These are phyloP conservation scores for Arenaria interpres DNA, from an alignment of 2,113 vertebrate species.

Conservation along the genomic window DNA sequence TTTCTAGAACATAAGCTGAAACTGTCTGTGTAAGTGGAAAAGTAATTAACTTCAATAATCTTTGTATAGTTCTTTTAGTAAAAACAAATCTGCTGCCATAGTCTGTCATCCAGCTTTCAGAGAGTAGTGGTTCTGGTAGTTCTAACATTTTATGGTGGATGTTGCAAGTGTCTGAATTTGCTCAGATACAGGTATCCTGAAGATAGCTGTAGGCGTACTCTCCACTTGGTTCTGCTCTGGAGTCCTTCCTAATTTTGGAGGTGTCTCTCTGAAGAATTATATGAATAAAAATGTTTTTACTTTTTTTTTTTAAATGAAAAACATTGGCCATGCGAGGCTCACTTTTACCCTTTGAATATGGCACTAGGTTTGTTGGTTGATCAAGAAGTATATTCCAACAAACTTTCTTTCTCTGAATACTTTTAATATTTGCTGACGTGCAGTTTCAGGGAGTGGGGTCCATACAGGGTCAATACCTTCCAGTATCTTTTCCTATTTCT, in stretches of 20 bases:
- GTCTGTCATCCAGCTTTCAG: background rate
- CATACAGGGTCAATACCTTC: background rate
- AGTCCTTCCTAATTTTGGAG: background rate
- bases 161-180: background rate
- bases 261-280: background rate
- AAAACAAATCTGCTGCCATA: conserved; percentile 6
- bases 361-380: background rate
- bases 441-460: background rate
- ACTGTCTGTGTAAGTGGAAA: background rate
- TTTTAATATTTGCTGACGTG: background rate
- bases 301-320: background rate
- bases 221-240: rapidly evolving
- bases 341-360: background rate
- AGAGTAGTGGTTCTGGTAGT: background rate
- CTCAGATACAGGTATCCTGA: background rate
- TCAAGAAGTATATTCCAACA: background rate
- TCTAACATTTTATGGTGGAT: rapidly evolving
- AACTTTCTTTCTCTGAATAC: background rate
- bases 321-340: rapidly evolving
- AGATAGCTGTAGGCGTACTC: background rate
- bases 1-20: background rate
- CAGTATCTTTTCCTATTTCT: background rate
- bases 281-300: background rate
- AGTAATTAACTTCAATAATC: conserved; percentile 32
- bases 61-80: background rate